Base-by-base conservation (phyloP, 1,140 invertebrate species). In the Zaprionus ornatus region DNA sequence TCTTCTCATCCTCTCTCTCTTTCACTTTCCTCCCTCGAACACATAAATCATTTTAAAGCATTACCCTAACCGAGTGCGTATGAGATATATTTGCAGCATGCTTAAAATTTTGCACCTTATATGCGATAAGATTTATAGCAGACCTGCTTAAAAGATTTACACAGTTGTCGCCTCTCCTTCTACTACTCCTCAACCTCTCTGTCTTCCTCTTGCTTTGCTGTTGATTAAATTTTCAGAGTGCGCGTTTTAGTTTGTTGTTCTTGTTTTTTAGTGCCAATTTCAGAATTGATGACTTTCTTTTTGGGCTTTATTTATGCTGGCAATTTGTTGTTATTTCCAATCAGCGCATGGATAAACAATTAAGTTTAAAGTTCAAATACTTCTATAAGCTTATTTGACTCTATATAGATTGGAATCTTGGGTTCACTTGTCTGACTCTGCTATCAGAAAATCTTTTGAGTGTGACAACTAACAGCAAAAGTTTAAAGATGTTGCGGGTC, bases 1-100 rank as follows among this genome's bases (percentile, higher is more conserved):
- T 59, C 9, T 6, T 59, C 19, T 37, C 29, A 13, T 32, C 10
- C 6, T 29, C 55, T 19, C 17, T 25, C 27, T n/a, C 25, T 15
- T 21, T 17, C 6, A 2, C 21, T n/a, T 29, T 15, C 6, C 23
- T 50, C 7, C 56, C 27, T 37, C 32, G 21, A 37, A 21, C 79
- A 82, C 80, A 87, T 71, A 88, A 87, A 87, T 87, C 84, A 87
- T 87, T 83, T 87, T 86, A 80, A 84, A 87, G 74, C 74, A 78
- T 87, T 88, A 82, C 80, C 68, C 79, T 67, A 74, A 73, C 76
- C 68, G 84, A 79, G 74, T 82, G 73, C 84, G 82, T 66, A 63
- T 29, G 60, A 63, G 60, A 45, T 77, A 77, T 83, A 87, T 79
- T 77, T 80, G 70, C 71, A 65, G 68, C 74, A 60, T 77, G 60